Base-by-base conservation (phyloP, 2,113 vertebrate species). In the Eonycteris spelaea region DNA sequence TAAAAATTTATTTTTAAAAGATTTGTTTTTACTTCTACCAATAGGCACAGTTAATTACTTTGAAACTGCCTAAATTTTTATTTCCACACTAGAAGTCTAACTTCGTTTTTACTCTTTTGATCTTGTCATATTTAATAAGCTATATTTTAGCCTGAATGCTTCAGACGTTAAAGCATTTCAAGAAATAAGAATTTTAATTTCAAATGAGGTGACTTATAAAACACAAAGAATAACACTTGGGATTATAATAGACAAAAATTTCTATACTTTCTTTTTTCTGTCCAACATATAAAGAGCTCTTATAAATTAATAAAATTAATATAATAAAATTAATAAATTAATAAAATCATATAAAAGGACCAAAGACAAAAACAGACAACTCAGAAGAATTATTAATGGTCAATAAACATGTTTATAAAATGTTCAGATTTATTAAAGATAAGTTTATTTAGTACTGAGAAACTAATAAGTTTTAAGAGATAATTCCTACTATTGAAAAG, bases 171-270 rank as follows among this genome's bases (percentile, higher is more conserved):
- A 96, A 74, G 38, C 40, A 80, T 79, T 79, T 80, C 57, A 70
- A 65, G 80, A 95, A 86, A 68, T 82, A 86, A 53, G 28, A 77
- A 94, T 86, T 77, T 86, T 77, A 82, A 71, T 71, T 95, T 90
- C 48, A 88, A 73, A 87, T 95, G 51, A 82, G 16, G 38, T 83
- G 43, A 91, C 38, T 57, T 12, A 43, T 63, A 78, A 91, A 87
- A 59, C 18, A 75, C 35, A 14, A 78, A 87, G 28, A 7, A 48
- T 79, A 95, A 71, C 84, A 71, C 43, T 91, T 90, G 26, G 28
- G 65, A 48, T 21, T 86, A 75, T 28, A 51, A 51, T 13, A 48
- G 24, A 57, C 55, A 57, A 57, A 82, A 12, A 63, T 73, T 67
- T 45, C 28, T 63, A 18, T 73, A 28, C 63, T 84, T 68, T 24